Percentiles rank a stretch among this genome's conserved stretches.
Conservation (phyloP, 2,797 vertebrate genomes). For the Smutsia gigantea region DNA sequence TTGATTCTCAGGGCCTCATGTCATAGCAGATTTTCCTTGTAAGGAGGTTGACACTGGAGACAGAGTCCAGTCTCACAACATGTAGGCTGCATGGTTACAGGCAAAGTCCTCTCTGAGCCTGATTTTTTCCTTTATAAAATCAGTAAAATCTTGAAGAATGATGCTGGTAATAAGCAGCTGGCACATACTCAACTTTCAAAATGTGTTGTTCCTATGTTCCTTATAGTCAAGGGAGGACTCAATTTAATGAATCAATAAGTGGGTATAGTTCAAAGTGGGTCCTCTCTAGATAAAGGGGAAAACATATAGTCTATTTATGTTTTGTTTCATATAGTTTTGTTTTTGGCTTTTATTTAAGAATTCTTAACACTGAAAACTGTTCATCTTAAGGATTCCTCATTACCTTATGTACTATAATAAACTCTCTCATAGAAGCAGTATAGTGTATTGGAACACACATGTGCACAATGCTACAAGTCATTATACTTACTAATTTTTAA, state of each 20-base stretch:
- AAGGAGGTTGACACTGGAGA: background rate
- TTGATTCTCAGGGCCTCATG: background rate
- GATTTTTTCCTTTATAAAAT: background rate
- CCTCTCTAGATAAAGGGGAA: background rate
- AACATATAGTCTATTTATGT: background rate
- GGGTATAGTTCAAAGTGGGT: background rate
- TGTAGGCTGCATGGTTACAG: rapidly evolving
- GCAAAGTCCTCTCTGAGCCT: background rate
- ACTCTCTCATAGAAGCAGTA: background rate
- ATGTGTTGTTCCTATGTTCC: background rate
- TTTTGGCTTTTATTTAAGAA: background rate
- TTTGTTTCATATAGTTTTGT: background rate
- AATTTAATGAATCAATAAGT: background rate
- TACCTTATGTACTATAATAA: background rate
- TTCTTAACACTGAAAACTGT: background rate
- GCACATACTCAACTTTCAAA: background rate
- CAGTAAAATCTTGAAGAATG: background rate
- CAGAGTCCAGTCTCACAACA: background rate
- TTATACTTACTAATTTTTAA: background rate
- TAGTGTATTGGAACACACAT: background rate
- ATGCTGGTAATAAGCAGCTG: background rate
- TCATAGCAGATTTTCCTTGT: background rate
- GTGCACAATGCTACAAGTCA: background rate
- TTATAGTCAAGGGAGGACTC: background rate
- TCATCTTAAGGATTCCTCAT: background rate